Evolutionary conservation across 2,113 vertebrate genomes (phyloP).

Genomic region (Anoura caudifer): DNA sequence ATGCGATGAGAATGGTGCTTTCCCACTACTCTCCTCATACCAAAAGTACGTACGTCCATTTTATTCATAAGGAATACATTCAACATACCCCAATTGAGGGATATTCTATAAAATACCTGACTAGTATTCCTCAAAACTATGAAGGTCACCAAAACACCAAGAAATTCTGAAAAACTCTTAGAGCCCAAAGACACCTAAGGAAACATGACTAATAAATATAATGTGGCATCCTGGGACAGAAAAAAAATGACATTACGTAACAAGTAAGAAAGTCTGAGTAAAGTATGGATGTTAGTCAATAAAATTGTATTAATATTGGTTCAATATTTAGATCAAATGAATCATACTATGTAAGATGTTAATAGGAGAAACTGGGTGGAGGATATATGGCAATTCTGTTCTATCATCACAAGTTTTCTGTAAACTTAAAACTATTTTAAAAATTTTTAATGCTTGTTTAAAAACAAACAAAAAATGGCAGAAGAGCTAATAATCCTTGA

Average conservation of each 20-base stretch:
- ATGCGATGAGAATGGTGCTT: not conserved
- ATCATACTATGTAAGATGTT: not conserved
- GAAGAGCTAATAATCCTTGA: not conserved
- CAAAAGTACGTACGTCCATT: not conserved
- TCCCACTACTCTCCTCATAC: not conserved
- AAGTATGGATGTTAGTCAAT: not conserved
- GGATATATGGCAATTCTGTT: too few species aligned
- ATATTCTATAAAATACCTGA: not conserved
- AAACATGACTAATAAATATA: not conserved
- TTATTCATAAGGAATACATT: not conserved
- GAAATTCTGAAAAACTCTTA: not conserved
- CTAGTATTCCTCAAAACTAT: not conserved
- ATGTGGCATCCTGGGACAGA: not conserved
- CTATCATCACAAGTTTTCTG: not conserved
- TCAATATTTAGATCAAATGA: not conserved
- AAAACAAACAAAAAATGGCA: not conserved
- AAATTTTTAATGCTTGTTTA: not conserved
- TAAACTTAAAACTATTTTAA: not conserved
- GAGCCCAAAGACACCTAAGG: not conserved
- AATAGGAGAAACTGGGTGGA: not conserved
- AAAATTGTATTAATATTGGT: not conserved
- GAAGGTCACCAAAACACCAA: not conserved
- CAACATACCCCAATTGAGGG: not conserved
- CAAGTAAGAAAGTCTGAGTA: not conserved
- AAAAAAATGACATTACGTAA: not conserved